Evolutionary conservation across 2,797 vertebrate genomes (phyloP).

Genomic region (Gambelia wislizenii): DNA sequence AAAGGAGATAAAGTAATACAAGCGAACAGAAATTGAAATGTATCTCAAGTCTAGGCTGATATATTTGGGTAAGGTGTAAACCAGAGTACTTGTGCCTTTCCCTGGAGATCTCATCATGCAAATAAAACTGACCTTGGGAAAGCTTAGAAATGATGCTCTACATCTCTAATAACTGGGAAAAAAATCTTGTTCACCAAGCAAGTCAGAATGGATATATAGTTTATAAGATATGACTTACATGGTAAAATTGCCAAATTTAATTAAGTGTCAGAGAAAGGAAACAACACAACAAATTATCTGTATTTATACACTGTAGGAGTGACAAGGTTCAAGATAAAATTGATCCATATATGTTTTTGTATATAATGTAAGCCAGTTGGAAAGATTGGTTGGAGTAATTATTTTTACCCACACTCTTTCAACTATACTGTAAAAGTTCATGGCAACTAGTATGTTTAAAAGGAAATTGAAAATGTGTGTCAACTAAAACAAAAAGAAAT

Average conservation of each 20-base stretch:
- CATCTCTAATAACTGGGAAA: background rate
- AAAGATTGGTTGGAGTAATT: background rate
- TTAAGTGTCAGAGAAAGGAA: no score
- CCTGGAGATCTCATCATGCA: background rate
- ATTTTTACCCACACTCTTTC: background rate
- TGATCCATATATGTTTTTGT: background rate
- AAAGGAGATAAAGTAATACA: background rate
- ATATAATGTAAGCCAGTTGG: background rate
- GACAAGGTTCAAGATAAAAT: no score
- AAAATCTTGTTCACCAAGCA: no score
- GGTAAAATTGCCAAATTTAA: no score
- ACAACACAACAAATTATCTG: no score
- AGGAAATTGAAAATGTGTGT: background rate
- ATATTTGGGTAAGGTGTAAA: constrained; percentile 8
- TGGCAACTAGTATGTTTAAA: background rate
- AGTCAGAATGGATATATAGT: no score
- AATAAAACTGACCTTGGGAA: background rate
- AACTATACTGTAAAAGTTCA: background rate
- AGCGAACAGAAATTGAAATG: background rate
- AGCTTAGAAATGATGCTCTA: background rate
- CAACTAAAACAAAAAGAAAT: background rate
- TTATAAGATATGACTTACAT: no score
- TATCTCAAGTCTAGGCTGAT: background rate
- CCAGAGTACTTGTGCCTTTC: background rate
- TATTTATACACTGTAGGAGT: no score